These are phyloP conservation scores for Peromyscus aztecus DNA, from an alignment of 2,797 vertebrate genomes.

Conservation along the genomic window DNA sequence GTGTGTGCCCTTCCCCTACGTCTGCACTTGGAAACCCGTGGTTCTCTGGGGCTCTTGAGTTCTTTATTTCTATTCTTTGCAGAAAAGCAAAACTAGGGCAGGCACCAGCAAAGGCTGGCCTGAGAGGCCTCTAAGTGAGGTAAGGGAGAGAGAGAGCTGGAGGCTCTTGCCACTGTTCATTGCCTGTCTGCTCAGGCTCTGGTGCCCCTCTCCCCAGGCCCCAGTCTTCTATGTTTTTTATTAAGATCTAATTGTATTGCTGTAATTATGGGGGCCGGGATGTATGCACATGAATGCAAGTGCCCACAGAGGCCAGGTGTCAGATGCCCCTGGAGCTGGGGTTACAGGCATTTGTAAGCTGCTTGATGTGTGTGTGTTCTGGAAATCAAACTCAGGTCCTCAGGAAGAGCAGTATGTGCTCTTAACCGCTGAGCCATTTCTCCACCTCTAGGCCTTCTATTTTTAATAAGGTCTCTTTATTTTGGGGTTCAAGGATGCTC, in stretches of 20 bases:
- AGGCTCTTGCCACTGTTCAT: neutral
- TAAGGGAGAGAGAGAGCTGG: neutral
- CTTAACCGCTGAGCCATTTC: neutral
- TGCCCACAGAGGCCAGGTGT: neutral
- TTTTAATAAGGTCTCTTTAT: neutral
- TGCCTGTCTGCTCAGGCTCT: neutral
- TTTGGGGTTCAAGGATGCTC: neutral
- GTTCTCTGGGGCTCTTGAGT: slow-evolving; percentile 29
- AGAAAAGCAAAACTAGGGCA: slow-evolving; percentile 58
- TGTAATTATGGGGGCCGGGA: neutral
- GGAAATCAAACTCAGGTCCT: neutral
- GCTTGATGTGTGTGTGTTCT: neutral
- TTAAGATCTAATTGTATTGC: neutral
- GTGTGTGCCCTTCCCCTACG: neutral
- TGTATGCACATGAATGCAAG: neutral
- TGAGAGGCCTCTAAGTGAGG: neutral
- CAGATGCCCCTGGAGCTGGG: neutral
- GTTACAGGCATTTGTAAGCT: neutral
- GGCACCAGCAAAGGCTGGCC: neutral
- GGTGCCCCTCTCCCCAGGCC: neutral
- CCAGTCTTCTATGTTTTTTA: neutral
- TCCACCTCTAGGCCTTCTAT: neutral
- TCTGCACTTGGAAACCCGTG: slow-evolving; percentile 8
- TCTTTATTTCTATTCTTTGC: slow-evolving; percentile 52
- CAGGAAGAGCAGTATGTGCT: neutral